Evolutionary conservation across 2,888 invertebrate genomes (phyloP), one percentile per base, ranked within the genome.

Genomic region (Prostheceraeus crozeri): DNA sequence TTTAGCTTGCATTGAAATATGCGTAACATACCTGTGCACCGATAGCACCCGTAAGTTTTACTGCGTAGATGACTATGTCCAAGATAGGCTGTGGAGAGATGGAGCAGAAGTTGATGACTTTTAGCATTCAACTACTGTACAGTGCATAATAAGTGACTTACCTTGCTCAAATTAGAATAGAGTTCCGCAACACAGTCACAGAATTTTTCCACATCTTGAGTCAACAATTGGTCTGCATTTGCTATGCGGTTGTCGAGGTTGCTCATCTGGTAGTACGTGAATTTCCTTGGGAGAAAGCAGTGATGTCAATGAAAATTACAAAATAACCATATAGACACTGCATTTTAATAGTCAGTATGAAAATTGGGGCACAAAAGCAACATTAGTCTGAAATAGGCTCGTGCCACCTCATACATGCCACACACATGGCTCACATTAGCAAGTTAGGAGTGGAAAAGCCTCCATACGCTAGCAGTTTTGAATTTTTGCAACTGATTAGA

Each of bases 161-260:
- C 79, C 72, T 98, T 98, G 68, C 89, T 89, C 25, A 94, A 83
- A 75, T 96, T 93, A 62, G 91, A 89, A 79, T 98, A 98, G 11
- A 98, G 80, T 72, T 94, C 93, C 0, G 91, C 87, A 31, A 91
- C 84, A 59, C 89, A 87, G 67, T 89, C 89, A 75, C 94, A 94
- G 80, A 98, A 94, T 77, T 89, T 90, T 75, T 96, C 96, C 1
- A 96, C 87, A 73, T 98, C 96, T 1, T 88, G 90, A 0, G 94
- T 93, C 59, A 96, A 78, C 51, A 96, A 80, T 74, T 96, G 94
- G 77, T 96, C 96, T 1, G 90, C 88, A 79, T 96, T 96, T 10
- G 89, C 83, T 77, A 94, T 90, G 72, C 93, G 82, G 71, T 87
- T 89, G 77, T 96, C 94, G 68, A 94, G 79, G 78, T 94, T 93